Conservation (phyloP, 2,113 vertebrate genomes). For the Heteronetta atricapilla region DNA sequence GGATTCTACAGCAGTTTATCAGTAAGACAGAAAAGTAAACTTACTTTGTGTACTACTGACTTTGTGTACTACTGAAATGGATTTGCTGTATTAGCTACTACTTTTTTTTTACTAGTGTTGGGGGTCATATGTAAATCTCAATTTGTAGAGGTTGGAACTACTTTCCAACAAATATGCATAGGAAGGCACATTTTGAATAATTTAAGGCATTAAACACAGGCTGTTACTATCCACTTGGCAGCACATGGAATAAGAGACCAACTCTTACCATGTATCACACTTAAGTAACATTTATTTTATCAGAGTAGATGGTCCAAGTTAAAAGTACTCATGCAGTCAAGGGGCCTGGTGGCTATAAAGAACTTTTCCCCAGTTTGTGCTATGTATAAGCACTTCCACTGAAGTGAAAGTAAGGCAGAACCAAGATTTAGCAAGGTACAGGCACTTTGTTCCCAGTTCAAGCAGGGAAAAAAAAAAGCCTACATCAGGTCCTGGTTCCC, state of each 20-base stretch:
- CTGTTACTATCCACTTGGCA: rapidly evolving
- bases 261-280: neutral
- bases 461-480: slow-evolving; percentile 62
- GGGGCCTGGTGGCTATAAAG: slow-evolving; percentile 1
- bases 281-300: slow-evolving; percentile 61
- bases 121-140: neutral
- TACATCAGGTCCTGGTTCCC: slow-evolving; percentile 51
- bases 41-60: too few species aligned
- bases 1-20: neutral
- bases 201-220: rapidly evolving
- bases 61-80: neutral
- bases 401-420: slow-evolving; percentile 72
- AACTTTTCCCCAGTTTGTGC: slow-evolving; percentile 53
- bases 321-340: slow-evolving; percentile 57
- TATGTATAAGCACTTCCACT: slow-evolving; percentile 49
- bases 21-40: neutral
- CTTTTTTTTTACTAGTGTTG: neutral
- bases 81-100: neutral
- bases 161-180: rapidly evolving
- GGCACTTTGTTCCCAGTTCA: slow-evolving; percentile 67
- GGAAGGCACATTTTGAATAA: neutral
- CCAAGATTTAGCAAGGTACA: slow-evolving; percentile 64
- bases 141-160: rapidly evolving
- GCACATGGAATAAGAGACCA: rapidly evolving
- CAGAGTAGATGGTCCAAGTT: slow-evolving; percentile 60